Percentiles rank a stretch among this genome's conserved stretches.
Conservation (phyloP, 2,888 invertebrate species). For the Chaetogeoica ovagalla region DNA sequence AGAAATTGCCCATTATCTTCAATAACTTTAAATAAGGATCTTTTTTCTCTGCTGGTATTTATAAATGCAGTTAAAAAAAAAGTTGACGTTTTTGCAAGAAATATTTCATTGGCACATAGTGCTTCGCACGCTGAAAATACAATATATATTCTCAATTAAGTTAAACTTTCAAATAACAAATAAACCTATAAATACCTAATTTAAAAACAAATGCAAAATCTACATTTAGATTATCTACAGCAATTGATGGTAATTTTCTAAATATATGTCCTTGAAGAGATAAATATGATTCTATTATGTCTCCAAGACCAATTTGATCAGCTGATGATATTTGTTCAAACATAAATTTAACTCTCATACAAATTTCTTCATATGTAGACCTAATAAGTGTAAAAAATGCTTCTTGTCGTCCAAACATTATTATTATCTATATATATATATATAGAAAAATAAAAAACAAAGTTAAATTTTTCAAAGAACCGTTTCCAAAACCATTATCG, state of each 20-base stretch:
- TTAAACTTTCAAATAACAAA: neutral
- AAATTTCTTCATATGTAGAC: conserved; percentile 49
- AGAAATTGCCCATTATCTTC: conserved; percentile 67
- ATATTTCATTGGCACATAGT: conserved; percentile 66
- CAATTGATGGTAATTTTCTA: conserved; percentile 34
- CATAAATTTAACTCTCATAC: conserved; percentile 33
- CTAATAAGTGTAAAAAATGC: conserved; percentile 19
- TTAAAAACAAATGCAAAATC: conserved; percentile 44
- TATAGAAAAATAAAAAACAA: neutral
- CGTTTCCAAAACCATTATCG: neutral
- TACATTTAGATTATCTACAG: conserved; percentile 32
- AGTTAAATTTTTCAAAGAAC: neutral
- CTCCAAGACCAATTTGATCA: conserved; percentile 34
- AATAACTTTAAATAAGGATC: conserved; percentile 63
- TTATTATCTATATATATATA: conserved; percentile 22
- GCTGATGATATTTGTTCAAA: conserved; percentile 36
- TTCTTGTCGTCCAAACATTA: conserved; percentile 41
- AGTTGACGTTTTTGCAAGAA: conserved; percentile 66
- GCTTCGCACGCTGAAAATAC: conserved; percentile 59
- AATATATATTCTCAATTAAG: neutral
- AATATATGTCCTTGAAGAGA: conserved; percentile 49
- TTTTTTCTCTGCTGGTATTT: conserved; percentile 63
- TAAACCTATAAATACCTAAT: conserved; percentile 27
- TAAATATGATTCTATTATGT: conserved; percentile 45
- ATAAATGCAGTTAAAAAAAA: conserved; percentile 68